Base-by-base conservation (phyloP, 2,797 vertebrate genomes). In the Lepilemur ruficaudatus region DNA sequence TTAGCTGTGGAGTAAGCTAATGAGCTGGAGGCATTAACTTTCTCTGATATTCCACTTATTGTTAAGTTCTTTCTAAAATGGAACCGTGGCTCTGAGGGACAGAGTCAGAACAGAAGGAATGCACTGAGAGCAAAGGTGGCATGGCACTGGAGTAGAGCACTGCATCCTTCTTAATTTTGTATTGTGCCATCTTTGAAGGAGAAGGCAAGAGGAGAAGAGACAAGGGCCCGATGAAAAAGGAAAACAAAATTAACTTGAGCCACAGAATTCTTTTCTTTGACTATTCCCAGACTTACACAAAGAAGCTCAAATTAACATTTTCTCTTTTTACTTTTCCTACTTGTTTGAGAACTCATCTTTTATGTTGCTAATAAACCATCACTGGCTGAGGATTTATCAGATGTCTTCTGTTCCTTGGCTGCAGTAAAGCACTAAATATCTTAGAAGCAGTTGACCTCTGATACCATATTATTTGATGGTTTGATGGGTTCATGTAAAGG, bases 391-490 rank as follows among this genome's bases (percentile, higher is more conserved):
- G 25, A 63, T 92, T 91, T 93, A 84, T 78, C 79, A 84, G 84
- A 90, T 41, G 43, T 91, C 61, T 41, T 1, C 73, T 79, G 32
- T 30, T 93, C 38, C 69, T 92, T 46, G 69, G 59, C 76, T 61
- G 43, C 81, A 94, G 84, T 48, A 81, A 90, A 85, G 67, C 35
- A 50, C 59, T 94, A 43, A 4, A 5, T 88, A 38, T 92, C 72
- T 89, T 85, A 88, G 91, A 93, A 92, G 88, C 28, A 88, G 80
- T 73, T 96, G 90, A 94, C 88, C 94, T 95, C 48, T 85, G 81
- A 91, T 93, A 46, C 61, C 50, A 41, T 46, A 35, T 57, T 92
- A 59, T 97, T 82, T 87, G 38, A 85, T 91, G 72, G 59, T 43
- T 95, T 92, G 90, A 96, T 76, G 63, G 92, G 76, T 73, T 80